A percentile compares a stretch with the other conserved stretches of the same genome.
Evolutionary conservation across 2,888 invertebrate species (phyloP).

Genomic region (Eugnorisma glareosa): DNA sequence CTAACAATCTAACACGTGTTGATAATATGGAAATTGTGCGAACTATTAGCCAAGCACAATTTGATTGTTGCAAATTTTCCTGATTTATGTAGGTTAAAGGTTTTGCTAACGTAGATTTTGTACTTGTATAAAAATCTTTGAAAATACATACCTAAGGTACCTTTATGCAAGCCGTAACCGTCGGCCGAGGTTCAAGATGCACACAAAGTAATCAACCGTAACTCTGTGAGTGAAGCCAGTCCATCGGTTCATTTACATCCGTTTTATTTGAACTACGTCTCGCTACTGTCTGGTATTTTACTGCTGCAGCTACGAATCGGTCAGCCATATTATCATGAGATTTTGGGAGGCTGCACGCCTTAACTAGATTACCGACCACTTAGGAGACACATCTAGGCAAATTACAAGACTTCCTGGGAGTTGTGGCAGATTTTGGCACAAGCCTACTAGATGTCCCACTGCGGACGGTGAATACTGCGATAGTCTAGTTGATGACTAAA

Average conservation of each 20-base stretch:
- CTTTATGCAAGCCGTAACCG: neutral
- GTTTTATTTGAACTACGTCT: neutral
- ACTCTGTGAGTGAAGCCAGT: neutral
- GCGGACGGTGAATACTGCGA: neutral
- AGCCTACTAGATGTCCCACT: too few relatives aligned
- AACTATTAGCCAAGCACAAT: slow-evolving; percentile 37
- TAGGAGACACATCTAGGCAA: neutral
- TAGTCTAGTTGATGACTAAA: neutral
- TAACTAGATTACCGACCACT: neutral
- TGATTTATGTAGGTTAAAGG: slow-evolving; percentile 8
- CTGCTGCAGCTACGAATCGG: neutral
- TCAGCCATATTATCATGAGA: neutral
- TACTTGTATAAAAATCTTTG: neutral
- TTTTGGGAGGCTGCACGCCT: neutral
- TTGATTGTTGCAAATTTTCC: slow-evolving; percentile 23
- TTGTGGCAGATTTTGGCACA: neutral
- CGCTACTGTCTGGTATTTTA: neutral
- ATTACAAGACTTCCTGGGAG: neutral
- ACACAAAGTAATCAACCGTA: neutral
- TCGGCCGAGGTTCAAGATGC: neutral
- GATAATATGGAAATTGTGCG: slow-evolving; percentile 55
- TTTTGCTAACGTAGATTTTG: neutral
- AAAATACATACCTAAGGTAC: neutral
- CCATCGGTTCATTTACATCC: neutral
- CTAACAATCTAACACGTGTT: slow-evolving; percentile 74